Base-by-base conservation (phyloP, 23 tunicate genomes). In the Botrylloides violaceus region DNA sequence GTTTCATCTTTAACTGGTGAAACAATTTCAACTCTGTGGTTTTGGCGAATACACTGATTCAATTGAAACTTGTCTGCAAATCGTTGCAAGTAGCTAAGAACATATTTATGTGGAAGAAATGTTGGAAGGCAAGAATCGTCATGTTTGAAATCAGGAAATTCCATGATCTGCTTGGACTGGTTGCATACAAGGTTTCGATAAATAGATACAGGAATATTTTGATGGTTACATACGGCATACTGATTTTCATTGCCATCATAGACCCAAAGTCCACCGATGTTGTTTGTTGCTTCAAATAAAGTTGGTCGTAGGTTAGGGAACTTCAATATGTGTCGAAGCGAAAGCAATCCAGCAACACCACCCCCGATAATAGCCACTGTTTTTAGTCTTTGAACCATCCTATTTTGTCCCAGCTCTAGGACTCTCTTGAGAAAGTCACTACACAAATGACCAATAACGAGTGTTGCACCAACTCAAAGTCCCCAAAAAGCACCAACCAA, bases 221-320 rank as follows among this genome's bases (percentile, higher is more conserved):
- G 34, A 9, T 84, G 85, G 80, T 71, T 49, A n/a, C 60, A 21
- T 50, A 80, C 85, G 1, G 50, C 86, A 30, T 43, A 43, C 15
- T 43, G 53, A 15, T 43, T 43, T 25, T 50, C 62, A 27, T 72
- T 34, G 23, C 71, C 84, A 21, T 80, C 71, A 43, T 77, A 88
- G 55, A 33, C 38, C 96, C 96, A 88, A 1, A 80, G 81, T n/a
- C 96, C 96, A 2, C 96, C 96, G 59, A 88, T 65, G 19, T 61
- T 71, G 35, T 73, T 43, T 1, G 84, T 77, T 22, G 29, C 75
- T 72, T 88, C 96, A 73, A 68, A 88, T 2, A 88, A 79, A 31
- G 71, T 73, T 2, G 83, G 66, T 48, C 34, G 37, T 57, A 87
- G 76, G 34, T 60, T 66, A 19, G 26, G 70, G 3, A 29, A 18